phyloP scores from a whole-genome alignment of 2,888 invertebrate genomes.

The Tipula lateralis region DNA sequence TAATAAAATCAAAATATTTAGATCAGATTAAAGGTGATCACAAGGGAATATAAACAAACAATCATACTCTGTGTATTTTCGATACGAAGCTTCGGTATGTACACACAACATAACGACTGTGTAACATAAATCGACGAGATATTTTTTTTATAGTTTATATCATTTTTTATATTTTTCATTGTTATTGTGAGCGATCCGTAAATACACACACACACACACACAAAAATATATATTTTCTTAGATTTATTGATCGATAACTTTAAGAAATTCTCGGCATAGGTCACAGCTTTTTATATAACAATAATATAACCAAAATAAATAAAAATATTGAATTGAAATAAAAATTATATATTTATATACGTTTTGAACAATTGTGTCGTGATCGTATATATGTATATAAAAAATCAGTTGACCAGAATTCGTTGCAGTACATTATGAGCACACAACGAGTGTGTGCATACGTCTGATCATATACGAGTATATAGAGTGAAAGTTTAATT shows the following conservation, averaged over 20 bases:
- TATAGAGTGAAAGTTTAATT: not conserved
- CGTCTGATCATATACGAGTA: not conserved
- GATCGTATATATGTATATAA: not conserved
- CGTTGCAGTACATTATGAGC: not conserved
- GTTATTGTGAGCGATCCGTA: constrained; percentile 11
- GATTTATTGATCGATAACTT: constrained; percentile 24
- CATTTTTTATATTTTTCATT: not conserved
- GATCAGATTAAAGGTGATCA: constrained; percentile 19
- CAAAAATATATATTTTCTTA: not conserved
- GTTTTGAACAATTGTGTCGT: not conserved
- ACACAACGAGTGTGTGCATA: not conserved
- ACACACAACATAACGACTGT: constrained; percentile 24
- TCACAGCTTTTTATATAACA: not conserved
- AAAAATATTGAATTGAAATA: constrained; percentile 3
- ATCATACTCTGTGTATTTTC: not conserved
- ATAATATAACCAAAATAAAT: constrained; percentile 20
- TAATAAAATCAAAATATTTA: constrained; percentile 1
- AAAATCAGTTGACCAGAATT: not conserved
- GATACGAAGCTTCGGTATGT: not conserved
- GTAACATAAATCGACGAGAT: not conserved
- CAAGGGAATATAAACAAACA: not conserved
- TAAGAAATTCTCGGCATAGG: constrained; percentile 19
- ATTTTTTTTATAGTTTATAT: too few relatives aligned
- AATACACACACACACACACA: not conserved
- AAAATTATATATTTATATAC: not conserved